Percentiles rank a stretch among this genome's conserved stretches.
phyloP scores from a whole-genome alignment of 2,888 invertebrate species.

The Brachypalpus laphriformis region DNA sequence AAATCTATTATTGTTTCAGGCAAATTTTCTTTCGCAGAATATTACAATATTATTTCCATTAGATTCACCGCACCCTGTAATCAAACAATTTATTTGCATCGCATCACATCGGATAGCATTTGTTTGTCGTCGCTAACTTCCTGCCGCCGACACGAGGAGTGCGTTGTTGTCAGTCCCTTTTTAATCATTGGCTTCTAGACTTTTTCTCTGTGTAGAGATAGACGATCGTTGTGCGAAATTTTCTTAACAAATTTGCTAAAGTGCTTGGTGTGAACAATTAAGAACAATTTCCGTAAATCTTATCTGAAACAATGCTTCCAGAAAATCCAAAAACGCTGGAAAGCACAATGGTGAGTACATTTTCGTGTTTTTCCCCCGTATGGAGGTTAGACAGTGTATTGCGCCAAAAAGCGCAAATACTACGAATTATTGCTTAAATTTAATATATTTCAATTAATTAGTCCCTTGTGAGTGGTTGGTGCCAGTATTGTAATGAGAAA shows the following conservation, averaged over 20 bases:
- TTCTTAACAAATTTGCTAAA: background rate
- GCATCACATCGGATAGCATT: background rate
- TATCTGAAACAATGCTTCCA: constrained; percentile 51
- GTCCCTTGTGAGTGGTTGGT: background rate
- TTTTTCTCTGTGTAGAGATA: constrained; percentile 4
- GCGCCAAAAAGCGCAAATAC: constrained; percentile 60
- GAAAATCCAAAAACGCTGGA: constrained; percentile 57
- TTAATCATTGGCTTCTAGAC: background rate
- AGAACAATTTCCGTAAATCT: background rate
- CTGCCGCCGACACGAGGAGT: background rate
- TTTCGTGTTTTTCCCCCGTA: background rate
- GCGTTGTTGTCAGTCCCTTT: constrained; percentile 18
- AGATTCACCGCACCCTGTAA: background rate
- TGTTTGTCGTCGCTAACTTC: too few relatives aligned
- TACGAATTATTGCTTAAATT: background rate
- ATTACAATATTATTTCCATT: too few relatives aligned
- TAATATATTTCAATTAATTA: background rate
- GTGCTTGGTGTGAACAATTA: background rate
- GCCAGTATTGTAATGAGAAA: background rate
- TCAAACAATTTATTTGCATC: background rate
- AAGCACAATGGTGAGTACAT: constrained; percentile 54
- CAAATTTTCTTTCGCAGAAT: too few relatives aligned
- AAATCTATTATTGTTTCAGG: too few relatives aligned
- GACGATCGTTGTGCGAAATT: background rate
- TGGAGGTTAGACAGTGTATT: constrained; percentile 56